These are phyloP conservation scores for Erynnis tages DNA, from an alignment of 2,888 invertebrate genomes.

Conservation along the genomic window DNA sequence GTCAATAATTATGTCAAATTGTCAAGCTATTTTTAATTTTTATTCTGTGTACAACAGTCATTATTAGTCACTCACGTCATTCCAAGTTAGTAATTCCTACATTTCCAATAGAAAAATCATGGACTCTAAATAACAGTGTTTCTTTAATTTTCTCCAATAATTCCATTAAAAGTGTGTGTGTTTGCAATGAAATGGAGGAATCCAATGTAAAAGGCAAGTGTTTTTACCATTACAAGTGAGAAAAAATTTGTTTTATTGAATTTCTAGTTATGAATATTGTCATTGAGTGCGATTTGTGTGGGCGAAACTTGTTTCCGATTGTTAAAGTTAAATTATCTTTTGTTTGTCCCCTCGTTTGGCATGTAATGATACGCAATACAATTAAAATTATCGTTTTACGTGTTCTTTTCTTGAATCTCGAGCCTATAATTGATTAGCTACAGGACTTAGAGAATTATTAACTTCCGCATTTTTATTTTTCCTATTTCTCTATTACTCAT, in stretches of 20 bases:
- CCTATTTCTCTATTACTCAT: conserved; percentile 8
- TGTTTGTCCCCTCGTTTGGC: conserved; percentile 51
- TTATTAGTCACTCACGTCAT: conserved; percentile 25
- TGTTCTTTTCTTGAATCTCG: not conserved
- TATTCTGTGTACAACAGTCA: not conserved
- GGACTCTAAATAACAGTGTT: conserved; percentile 40
- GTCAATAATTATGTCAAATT: no score
- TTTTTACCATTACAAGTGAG: not conserved
- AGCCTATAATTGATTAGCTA: not conserved
- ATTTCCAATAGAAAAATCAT: conserved; percentile 35
- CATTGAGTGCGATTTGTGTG: conserved; percentile 59
- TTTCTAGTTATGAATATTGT: conserved; percentile 41
- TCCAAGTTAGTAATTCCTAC: conserved; percentile 32
- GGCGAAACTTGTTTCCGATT: conserved; percentile 63
- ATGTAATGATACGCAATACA: not conserved
- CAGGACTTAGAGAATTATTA: not conserved
- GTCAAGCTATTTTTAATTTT: not conserved
- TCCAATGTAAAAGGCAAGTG: conserved; percentile 57
- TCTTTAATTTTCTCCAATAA: conserved; percentile 30
- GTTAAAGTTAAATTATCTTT: conserved; percentile 55
- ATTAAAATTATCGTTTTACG: conserved; percentile 6
- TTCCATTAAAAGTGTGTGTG: conserved; percentile 34
- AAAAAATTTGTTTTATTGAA: conserved; percentile 9
- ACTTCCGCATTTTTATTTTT: conserved; percentile 41
- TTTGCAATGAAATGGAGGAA: conserved; percentile 73